Evolutionary conservation across 2,797 vertebrate species (phyloP).

Genomic region (Sciaenops ocellatus): DNA sequence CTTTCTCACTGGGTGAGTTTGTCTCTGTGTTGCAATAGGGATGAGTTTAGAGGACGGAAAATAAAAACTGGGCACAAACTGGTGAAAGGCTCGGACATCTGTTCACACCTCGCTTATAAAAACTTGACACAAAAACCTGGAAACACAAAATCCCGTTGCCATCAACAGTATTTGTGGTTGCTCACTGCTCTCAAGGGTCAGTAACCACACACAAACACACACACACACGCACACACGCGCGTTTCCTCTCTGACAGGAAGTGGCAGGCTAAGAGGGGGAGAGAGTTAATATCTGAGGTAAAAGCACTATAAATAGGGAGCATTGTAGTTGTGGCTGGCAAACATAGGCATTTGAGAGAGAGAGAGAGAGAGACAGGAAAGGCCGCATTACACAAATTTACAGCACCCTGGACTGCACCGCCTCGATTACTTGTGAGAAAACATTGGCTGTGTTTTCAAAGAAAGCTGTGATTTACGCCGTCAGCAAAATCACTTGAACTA

Average conservation of each 20-base stretch:
- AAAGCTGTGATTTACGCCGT: conserved; percentile 48
- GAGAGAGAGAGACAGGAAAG: conserved; percentile 70
- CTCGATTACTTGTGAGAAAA: conserved; percentile 75
- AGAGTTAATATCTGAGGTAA: conserved; percentile 81
- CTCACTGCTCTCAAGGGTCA: conserved; percentile 70
- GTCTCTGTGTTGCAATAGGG: conserved; percentile 9
- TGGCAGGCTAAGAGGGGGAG: conserved; percentile 60
- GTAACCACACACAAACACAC: conserved; percentile 52
- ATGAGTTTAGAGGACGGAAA: conserved; percentile 20
- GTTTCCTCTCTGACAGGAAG: conserved; percentile 81
- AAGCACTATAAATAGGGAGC: conserved; percentile 82
- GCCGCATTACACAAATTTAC: conserved; percentile 67
- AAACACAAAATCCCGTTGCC: conserved; percentile 69
- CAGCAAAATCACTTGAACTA: conserved; percentile 56
- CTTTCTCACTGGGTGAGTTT: conserved; percentile 12
- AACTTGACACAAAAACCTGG: conserved; percentile 63
- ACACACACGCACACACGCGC: conserved; percentile 43
- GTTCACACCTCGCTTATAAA: conserved; percentile 56
- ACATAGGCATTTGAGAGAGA: conserved; percentile 57
- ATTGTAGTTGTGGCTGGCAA: conserved; percentile 75
- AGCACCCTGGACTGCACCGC: conserved; percentile 48
- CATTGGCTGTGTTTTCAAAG: conserved; percentile 66
- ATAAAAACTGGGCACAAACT: conserved; percentile 1
- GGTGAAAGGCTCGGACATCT: conserved; percentile 35
- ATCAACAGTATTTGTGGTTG: conserved; percentile 61